Conservation (phyloP, 2,888 invertebrate species). For the Macrosiphum euphorbiae region DNA sequence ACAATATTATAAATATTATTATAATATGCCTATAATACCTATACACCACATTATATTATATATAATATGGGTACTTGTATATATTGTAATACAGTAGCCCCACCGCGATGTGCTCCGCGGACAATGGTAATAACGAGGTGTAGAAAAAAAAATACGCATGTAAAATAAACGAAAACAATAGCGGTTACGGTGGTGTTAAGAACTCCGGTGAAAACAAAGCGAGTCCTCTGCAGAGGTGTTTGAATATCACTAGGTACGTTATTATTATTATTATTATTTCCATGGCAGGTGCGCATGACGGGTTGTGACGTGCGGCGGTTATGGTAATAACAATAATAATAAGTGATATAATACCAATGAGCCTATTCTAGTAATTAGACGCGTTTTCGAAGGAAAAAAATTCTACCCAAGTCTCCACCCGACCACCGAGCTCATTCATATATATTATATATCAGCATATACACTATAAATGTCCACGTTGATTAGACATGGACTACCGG, state of each 20-base stretch:
- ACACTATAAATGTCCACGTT: conserved; percentile 8
- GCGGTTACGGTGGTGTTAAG: conserved; percentile 44
- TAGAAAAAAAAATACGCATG: background rate
- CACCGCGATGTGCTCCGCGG: conserved; percentile 9
- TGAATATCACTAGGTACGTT: conserved; percentile 37
- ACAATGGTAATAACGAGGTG: conserved; percentile 59
- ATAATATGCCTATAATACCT: background rate
- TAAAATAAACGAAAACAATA: conserved; percentile 58
- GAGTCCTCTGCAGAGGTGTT: conserved; percentile 49
- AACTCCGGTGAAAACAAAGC: conserved; percentile 51
- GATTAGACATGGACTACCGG: conserved; percentile 62
- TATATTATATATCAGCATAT: background rate
- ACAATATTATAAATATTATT: no score
- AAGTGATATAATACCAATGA: conserved; percentile 11
- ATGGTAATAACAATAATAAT: conserved; percentile 11
- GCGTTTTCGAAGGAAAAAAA: conserved; percentile 48
- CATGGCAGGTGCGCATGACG: conserved; percentile 55
- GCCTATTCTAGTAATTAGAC: conserved; percentile 59
- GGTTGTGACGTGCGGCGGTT: conserved; percentile 53
- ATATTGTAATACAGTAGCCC: background rate
- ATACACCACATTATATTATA: background rate
- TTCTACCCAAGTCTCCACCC: background rate
- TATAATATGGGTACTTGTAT: background rate
- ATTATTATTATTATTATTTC: conserved; percentile 3
- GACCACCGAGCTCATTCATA: background rate